phyloP scores from a whole-genome alignment of 2,113 vertebrate species.

The Spheniscus mendiculus region DNA sequence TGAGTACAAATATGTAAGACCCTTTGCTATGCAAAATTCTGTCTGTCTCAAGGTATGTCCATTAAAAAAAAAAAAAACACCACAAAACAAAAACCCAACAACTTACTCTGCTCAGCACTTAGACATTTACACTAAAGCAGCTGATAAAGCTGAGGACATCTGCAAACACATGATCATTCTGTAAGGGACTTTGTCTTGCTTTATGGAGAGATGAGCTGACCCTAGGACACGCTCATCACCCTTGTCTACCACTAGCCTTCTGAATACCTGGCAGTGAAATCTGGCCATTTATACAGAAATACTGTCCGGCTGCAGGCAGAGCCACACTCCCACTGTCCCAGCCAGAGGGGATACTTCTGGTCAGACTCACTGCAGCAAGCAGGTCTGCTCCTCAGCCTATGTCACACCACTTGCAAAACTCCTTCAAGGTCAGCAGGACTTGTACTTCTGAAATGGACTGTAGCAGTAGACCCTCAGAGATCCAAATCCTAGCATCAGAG shows the following conservation, averaged over 20 bases:
- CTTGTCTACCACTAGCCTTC: neutral
- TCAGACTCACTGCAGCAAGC: neutral
- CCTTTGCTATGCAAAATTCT: neutral
- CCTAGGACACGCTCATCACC: neutral
- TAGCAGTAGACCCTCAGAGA: neutral
- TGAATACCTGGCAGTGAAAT: neutral
- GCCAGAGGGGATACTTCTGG: neutral
- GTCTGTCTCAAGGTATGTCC: rapidly evolving
- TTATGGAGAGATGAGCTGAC: neutral
- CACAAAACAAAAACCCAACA: neutral
- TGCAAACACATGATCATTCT: neutral
- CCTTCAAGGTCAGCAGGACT: neutral
- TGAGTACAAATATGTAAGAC: neutral
- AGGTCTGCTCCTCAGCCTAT: neutral
- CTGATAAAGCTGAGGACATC: neutral
- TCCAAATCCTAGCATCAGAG: neutral
- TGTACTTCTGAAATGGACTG: neutral
- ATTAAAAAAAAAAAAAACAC: neutral
- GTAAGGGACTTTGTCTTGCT: neutral
- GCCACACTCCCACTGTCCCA: neutral
- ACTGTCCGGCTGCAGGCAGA: neutral
- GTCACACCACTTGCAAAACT: neutral
- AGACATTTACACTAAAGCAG: neutral
- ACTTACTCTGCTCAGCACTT: neutral
- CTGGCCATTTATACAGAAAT: neutral